Evolutionary conservation across 2,113 vertebrate species (phyloP).

Genomic region (Campylomormyrus numenius): DNA sequence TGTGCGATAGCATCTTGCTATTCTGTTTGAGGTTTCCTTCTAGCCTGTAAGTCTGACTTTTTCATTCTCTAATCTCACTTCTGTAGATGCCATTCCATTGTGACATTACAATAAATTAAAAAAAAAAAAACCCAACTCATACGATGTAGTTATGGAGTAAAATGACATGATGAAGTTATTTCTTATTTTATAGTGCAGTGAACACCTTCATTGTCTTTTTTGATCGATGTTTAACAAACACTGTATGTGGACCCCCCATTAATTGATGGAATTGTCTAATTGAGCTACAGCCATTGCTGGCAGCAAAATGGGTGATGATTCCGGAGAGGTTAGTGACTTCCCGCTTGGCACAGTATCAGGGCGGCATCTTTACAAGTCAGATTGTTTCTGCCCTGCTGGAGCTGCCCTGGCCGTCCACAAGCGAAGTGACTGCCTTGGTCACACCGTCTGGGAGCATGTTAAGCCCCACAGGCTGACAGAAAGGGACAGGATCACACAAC

Average conservation of each 20-base stretch:
- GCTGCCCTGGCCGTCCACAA: not conserved
- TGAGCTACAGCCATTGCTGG: not conserved
- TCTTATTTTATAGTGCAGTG: not conserved
- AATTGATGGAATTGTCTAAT: not conserved
- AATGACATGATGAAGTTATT: not conserved
- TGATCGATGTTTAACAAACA: not conserved
- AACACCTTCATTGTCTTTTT: not conserved
- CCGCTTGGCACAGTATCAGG: not conserved
- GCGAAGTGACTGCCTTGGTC: not conserved
- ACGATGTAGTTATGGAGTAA: not conserved
- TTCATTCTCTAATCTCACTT: not conserved
- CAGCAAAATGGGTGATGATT: not conserved
- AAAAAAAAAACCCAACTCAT: not conserved
- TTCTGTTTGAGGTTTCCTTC: constrained; percentile 17
- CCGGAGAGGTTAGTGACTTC: not conserved
- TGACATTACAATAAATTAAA: not conserved
- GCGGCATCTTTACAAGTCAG: not conserved
- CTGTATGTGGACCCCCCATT: not conserved
- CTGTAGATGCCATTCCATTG: not conserved
- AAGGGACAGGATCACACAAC: not conserved
- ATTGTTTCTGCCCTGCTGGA: not conserved
- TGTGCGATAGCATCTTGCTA: not conserved
- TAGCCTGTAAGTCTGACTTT: constrained; percentile 47
- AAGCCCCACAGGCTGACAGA: not conserved
- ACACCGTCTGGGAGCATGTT: not conserved